Evolutionary conservation across 2,113 vertebrate genomes (phyloP), one percentile per base, ranked within the genome.

Genomic region (Phyllostomus hastatus): DNA sequence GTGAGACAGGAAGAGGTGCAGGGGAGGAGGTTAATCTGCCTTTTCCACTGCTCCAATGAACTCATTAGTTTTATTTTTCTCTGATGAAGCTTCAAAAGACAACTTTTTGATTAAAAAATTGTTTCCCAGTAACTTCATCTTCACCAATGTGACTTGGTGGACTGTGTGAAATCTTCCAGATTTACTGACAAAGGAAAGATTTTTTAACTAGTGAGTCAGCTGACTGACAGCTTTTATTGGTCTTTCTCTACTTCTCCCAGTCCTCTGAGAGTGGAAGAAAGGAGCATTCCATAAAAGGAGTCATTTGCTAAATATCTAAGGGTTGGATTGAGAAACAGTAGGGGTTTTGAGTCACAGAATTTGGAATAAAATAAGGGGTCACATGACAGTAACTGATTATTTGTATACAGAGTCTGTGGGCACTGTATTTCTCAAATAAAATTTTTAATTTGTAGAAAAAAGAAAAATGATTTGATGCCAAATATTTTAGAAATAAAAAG

Each of bases 71-170:
- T 87, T 88, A 24, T 85, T 95, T 90, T 61, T 12, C 52, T 73
- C 84, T 64, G 82, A 22, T 59, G 26, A 90, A 75, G 78, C 64
- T 80, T 87, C 35, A 81, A 67, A 67, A 50, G 33, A 46, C 33
- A 94, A 48, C 35, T 33, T 70, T 70, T 54, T 82, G 43, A 86
- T 93, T 96, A 52, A 90, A 69, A 90, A 67, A 72, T 64, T 83
- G 84, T 94, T 85, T 88, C 5, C 5, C 8, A 88, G 54, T 88
- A 82, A 54, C 76, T 72, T 33, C n/a, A 16, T 72, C 6, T 10
- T 75, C 24, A 88, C 82, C 46, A 78, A 4, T 33, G 4, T 70
- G 20, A 70, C 70, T 81, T 78, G 80, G 16, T 54, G 88, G 73
- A 48, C 15, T 33, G n/a, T 82, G 57, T 69, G 41, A 76, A 6